Evolutionary conservation across 2,797 vertebrate species (phyloP).

Genomic region (Melanotaenia boesemani): DNA sequence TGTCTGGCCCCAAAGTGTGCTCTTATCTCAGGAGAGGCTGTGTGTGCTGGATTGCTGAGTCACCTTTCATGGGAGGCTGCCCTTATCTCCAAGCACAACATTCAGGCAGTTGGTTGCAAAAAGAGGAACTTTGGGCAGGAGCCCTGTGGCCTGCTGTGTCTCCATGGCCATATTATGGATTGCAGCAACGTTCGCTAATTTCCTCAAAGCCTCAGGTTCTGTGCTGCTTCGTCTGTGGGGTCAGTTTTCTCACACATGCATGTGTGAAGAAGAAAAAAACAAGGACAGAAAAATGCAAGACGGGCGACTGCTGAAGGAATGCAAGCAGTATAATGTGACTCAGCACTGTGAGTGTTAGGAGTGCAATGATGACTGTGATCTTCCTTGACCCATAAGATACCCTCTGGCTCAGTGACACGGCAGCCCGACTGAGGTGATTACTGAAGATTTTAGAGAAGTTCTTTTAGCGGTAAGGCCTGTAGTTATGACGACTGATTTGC

Average conservation of each 20-base stretch:
- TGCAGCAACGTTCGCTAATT: slow-evolving; percentile 65
- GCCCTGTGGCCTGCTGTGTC: slow-evolving; percentile 62
- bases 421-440: slow-evolving; percentile 24
- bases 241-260: slow-evolving; percentile 9
- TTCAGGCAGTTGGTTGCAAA: slow-evolving; percentile 83
- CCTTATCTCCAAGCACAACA: slow-evolving; percentile 85
- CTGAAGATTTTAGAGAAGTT: slow-evolving; percentile 29
- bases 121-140: slow-evolving; percentile 79
- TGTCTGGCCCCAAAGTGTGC: slow-evolving; percentile 54
- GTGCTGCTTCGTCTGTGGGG: neutral
- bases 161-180: slow-evolving; percentile 59
- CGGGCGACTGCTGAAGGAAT: slow-evolving; percentile 55
- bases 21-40: slow-evolving; percentile 81
- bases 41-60: slow-evolving; percentile 82
- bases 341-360: slow-evolving; percentile 42
- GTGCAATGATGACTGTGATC: slow-evolving; percentile 50
- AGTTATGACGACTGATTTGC: neutral
- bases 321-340: slow-evolving; percentile 63
- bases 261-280: slow-evolving; percentile 1
- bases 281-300: neutral
- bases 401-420: slow-evolving; percentile 66
- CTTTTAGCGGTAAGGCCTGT: slow-evolving; percentile 19
- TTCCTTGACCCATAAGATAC: slow-evolving; percentile 61
- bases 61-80: slow-evolving; percentile 80
- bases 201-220: slow-evolving; percentile 50